A percentile compares a stretch with the other conserved stretches of the same genome.
phyloP scores from a whole-genome alignment of 1,140 invertebrate genomes.

The Prorops nasuta region DNA sequence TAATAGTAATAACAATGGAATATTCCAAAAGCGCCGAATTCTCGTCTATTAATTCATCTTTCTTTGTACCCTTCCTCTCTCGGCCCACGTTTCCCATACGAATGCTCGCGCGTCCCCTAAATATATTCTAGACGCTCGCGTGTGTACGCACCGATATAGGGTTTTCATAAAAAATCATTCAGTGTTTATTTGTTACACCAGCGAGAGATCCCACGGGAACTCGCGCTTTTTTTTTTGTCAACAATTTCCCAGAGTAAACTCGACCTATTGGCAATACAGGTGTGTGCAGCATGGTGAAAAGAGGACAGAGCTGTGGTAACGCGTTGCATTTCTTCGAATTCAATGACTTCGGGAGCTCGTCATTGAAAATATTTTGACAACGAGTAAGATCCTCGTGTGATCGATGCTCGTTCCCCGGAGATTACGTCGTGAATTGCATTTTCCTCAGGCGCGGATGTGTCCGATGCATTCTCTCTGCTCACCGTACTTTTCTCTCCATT shows the following conservation, averaged over 20 bases:
- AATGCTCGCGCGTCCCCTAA: no score
- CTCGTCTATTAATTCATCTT: constrained; percentile 5
- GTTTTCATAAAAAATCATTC: no score
- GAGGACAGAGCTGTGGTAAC: no score
- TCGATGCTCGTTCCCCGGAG: constrained; percentile 42
- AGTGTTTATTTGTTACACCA: neutral
- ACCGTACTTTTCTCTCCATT: neutral
- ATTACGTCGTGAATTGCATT: constrained; percentile 43
- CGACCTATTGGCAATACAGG: no score
- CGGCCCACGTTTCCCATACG: neutral
- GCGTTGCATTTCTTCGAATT: no score
- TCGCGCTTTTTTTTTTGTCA: no score
- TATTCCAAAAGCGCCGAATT: neutral
- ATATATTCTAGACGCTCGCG: no score
- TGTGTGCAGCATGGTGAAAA: no score
- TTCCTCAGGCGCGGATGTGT: constrained; percentile 18
- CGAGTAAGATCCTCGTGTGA: constrained; percentile 35
- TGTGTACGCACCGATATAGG: no score
- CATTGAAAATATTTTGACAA: constrained; percentile 43
- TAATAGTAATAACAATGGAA: no score
- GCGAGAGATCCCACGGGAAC: neutral
- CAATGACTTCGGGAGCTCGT: no score
- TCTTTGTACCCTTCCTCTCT: neutral
- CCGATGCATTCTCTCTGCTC: neutral
- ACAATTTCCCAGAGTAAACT: no score